A percentile compares a stretch with the other conserved stretches of the same genome.
Evolutionary conservation across 2,113 vertebrate genomes (phyloP).

Genomic region (Empidonax alnorum): DNA sequence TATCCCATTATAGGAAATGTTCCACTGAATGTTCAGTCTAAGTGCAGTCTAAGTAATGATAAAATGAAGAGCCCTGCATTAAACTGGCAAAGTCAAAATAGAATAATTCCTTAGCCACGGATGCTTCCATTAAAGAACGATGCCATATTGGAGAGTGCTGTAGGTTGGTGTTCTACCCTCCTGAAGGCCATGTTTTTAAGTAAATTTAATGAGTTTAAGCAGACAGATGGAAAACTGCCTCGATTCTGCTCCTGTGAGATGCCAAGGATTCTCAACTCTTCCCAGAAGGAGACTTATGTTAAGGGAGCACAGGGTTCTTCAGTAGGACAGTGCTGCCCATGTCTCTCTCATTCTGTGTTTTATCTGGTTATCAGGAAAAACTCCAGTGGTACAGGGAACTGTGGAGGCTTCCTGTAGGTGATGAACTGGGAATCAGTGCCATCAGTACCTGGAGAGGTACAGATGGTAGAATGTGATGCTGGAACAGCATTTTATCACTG

Average conservation of each 20-base stretch:
- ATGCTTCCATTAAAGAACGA: slow-evolving; percentile 9
- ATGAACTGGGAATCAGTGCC: background rate
- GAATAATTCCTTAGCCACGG: slow-evolving; percentile 1
- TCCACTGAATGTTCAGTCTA: slow-evolving; percentile 50
- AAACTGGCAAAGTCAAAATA: slow-evolving; percentile 3
- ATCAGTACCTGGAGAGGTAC: background rate
- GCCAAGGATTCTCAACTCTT: background rate
- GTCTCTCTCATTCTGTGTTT: background rate
- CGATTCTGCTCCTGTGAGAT: background rate
- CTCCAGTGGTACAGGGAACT: background rate
- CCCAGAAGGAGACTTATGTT: background rate
- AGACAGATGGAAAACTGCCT: slow-evolving; percentile 46
- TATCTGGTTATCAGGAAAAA: background rate
- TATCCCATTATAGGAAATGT: slow-evolving; percentile 65
- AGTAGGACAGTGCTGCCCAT: background rate
- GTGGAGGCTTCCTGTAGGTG: background rate
- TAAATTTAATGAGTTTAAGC: background rate
- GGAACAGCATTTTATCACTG: background rate
- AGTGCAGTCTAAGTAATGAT: slow-evolving; percentile 53
- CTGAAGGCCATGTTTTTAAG: background rate
- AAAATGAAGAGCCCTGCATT: slow-evolving; percentile 11
- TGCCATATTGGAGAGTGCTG: slow-evolving; percentile 1
- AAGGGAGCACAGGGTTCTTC: background rate
- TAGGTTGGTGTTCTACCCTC: slow-evolving; percentile 15
- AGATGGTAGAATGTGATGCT: background rate